phyloP scores from a whole-genome alignment of 1,140 invertebrate genomes.

The Apis florea region DNA sequence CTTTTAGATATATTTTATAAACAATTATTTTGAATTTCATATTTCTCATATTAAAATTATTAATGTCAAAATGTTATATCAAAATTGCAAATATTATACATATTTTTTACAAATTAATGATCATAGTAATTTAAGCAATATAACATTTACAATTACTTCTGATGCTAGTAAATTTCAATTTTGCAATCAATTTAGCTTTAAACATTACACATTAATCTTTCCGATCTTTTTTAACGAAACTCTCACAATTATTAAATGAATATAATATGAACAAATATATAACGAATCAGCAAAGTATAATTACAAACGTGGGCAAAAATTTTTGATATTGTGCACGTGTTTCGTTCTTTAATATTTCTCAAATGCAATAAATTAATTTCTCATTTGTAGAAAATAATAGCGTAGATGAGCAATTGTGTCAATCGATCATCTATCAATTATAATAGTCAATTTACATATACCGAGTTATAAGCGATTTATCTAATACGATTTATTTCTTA shows the following conservation, averaged over 20 bases:
- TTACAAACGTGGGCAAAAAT: background rate
- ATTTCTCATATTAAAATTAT: background rate
- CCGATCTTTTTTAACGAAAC: background rate
- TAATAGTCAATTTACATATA: constrained; percentile 1
- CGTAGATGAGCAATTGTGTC: background rate
- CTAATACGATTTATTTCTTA: constrained; percentile 27
- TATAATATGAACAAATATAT: too few species aligned
- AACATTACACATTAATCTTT: background rate
- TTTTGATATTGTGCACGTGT: background rate
- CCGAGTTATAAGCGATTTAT: background rate
- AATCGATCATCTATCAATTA: constrained; percentile 29
- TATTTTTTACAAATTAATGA: background rate
- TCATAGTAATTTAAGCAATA: background rate
- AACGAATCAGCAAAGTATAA: background rate
- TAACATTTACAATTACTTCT: background rate
- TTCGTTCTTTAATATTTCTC: background rate
- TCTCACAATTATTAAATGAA: background rate
- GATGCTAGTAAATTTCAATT: background rate
- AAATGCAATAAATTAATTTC: background rate
- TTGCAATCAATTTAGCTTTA: background rate
- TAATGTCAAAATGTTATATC: background rate
- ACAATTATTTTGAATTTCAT: background rate
- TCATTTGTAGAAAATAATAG: background rate
- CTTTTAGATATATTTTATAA: background rate
- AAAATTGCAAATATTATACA: background rate